These are phyloP conservation scores for Xenus cinereus DNA, from an alignment of 2,113 vertebrate genomes.

Conservation along the genomic window DNA sequence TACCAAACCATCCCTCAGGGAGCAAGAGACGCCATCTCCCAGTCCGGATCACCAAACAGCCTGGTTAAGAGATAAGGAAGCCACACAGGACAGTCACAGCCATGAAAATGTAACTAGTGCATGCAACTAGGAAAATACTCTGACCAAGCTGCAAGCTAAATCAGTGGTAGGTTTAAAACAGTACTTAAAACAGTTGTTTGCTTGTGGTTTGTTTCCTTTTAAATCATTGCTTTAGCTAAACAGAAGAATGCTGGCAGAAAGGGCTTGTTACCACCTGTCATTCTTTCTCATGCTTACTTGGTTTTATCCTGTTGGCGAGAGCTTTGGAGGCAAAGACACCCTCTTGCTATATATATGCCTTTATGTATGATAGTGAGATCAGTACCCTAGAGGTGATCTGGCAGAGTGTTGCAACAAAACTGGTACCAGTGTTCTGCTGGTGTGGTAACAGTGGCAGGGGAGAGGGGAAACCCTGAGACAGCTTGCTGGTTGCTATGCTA, in stretches of 20 bases:
- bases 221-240: background rate
- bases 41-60: no score
- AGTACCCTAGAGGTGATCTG: no score
- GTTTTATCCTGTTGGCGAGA: background rate
- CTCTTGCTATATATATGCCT: background rate
- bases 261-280: background rate
- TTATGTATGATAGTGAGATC: background rate
- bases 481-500: background rate
- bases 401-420: background rate
- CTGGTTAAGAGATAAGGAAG: background rate
- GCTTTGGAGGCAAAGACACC: background rate
- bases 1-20: background rate
- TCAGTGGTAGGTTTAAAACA: background rate
- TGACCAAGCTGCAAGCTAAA: background rate
- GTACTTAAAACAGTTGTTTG: background rate
- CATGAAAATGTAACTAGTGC: accelerated
- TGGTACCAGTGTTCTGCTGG: background rate
- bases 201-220: background rate
- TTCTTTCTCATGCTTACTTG: background rate
- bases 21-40: background rate
- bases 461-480: background rate
- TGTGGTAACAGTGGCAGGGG: no score
- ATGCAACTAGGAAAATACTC: background rate
- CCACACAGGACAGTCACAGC: no score
- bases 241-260: background rate